A percentile compares a stretch with the other conserved stretches of the same genome.
Evolutionary conservation across 2,113 vertebrate species (phyloP).

Genomic region (Malaclemys terrapin): DNA sequence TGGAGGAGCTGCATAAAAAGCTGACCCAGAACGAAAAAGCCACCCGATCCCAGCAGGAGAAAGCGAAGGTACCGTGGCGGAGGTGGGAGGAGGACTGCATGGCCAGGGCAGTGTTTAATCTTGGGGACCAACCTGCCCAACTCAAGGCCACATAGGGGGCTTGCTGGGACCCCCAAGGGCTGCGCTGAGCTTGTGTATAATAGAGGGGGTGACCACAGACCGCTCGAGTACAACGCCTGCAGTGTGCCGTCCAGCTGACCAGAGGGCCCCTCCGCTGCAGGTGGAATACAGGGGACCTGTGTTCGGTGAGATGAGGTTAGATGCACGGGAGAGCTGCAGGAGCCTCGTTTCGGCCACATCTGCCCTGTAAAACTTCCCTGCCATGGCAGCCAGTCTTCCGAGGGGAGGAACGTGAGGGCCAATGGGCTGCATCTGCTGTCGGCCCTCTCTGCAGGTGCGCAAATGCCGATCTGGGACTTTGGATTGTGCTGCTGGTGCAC

Average conservation of each 20-base stretch:
- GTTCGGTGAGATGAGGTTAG: background rate
- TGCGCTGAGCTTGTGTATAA: background rate
- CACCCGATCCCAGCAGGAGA: conserved; percentile 75
- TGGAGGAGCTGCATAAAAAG: conserved; percentile 81
- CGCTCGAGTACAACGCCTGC: background rate
- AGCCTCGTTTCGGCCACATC: background rate
- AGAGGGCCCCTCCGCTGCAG: background rate
- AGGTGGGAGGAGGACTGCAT: background rate
- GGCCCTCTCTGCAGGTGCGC: too few species aligned
- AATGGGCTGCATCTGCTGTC: background rate
- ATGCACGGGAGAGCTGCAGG: background rate
- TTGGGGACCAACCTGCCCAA: background rate
- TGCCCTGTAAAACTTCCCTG: background rate
- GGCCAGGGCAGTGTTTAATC: background rate
- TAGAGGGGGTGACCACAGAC: background rate
- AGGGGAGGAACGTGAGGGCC: too few species aligned
- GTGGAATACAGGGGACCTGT: background rate
- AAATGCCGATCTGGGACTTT: background rate
- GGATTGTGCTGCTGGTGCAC: background rate
- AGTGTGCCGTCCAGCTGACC: background rate
- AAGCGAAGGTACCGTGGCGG: conserved; percentile 68
- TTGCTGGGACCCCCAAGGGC: background rate
- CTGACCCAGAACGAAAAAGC: conserved; percentile 77
- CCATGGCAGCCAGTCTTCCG: background rate
- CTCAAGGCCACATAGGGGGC: background rate